phyloP scores from a whole-genome alignment of 1,140 invertebrate species.

The Drosophila parabipectinata region DNA sequence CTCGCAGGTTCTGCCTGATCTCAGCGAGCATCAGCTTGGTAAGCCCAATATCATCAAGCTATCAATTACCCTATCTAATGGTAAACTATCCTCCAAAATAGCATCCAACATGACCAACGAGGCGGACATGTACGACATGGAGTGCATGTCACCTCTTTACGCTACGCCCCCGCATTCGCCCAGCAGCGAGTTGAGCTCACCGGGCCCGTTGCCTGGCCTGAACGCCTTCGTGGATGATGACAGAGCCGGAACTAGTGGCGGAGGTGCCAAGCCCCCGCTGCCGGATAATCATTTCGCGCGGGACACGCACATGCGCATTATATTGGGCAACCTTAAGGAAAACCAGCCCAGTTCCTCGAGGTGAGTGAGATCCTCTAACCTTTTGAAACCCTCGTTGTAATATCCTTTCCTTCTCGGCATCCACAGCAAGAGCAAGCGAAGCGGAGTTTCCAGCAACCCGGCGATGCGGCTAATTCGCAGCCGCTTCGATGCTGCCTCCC shows the following conservation, averaged over 20 bases:
- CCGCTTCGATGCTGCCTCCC: slow-evolving; percentile 87
- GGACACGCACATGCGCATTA: slow-evolving; percentile 95
- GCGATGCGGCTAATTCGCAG: slow-evolving; percentile 92
- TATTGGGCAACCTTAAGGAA: slow-evolving; percentile 88
- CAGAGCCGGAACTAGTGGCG: slow-evolving; percentile 71
- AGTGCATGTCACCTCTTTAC: slow-evolving; percentile 88
- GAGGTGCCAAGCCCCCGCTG: slow-evolving; percentile 58
- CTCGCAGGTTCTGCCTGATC: slow-evolving; percentile 81
- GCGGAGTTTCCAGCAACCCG: slow-evolving; percentile 96
- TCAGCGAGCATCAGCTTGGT: slow-evolving; percentile 83
- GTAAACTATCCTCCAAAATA: not conserved
- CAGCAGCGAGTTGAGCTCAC: slow-evolving; percentile 88
- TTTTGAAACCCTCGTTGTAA: not conserved
- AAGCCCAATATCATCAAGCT: not conserved
- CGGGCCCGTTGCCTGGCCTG: slow-evolving; percentile 85
- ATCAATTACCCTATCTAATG: not conserved
- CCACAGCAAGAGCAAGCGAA: slow-evolving; percentile 89
- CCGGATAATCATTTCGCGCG: slow-evolving; percentile 91
- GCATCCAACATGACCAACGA: slow-evolving; percentile 79
- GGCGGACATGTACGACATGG: slow-evolving; percentile 83
- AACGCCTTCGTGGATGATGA: slow-evolving; percentile 85
- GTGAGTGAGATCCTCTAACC: slow-evolving; percentile 5
- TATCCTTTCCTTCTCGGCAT: not conserved
- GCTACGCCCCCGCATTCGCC: slow-evolving; percentile 93
- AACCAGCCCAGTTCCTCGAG: slow-evolving; percentile 77